These are phyloP conservation scores for Chlorodrepanis virens DNA, from an alignment of 2,113 vertebrate species.

Conservation along the genomic window DNA sequence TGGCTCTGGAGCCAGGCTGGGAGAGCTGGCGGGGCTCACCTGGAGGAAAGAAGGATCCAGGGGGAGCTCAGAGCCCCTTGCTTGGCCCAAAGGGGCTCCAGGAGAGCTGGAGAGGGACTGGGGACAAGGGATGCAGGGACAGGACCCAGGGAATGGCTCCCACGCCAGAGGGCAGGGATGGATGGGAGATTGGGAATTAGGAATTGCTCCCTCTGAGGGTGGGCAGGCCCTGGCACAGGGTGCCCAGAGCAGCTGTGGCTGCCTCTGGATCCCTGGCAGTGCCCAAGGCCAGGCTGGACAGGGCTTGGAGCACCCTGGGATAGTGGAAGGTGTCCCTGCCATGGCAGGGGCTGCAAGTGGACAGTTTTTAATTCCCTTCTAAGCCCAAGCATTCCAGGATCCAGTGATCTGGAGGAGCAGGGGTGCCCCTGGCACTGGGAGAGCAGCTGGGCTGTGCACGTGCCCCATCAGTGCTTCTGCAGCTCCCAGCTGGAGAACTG, in stretches of 20 bases:
- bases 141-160: background rate
- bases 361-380: background rate
- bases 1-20: background rate
- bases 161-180: rapidly evolving
- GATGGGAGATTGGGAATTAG: background rate
- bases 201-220: background rate
- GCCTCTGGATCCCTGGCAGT: background rate
- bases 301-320: background rate
- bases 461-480: rapidly evolving
- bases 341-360: background rate
- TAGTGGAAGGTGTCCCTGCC: background rate
- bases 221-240: background rate
- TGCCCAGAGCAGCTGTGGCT: background rate
- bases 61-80: background rate
- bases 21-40: background rate
- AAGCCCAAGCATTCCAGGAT: background rate
- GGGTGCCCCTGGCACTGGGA: background rate
- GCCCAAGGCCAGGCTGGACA: rapidly evolving
- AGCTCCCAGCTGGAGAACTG: background rate
- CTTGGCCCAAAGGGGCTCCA: background rate
- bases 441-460: background rate
- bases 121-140: background rate
- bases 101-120: background rate
- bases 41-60: background rate
- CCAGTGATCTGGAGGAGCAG: background rate